phyloP scores from a whole-genome alignment of 2,797 vertebrate species.

The Myoxocephalus aenaeus region DNA sequence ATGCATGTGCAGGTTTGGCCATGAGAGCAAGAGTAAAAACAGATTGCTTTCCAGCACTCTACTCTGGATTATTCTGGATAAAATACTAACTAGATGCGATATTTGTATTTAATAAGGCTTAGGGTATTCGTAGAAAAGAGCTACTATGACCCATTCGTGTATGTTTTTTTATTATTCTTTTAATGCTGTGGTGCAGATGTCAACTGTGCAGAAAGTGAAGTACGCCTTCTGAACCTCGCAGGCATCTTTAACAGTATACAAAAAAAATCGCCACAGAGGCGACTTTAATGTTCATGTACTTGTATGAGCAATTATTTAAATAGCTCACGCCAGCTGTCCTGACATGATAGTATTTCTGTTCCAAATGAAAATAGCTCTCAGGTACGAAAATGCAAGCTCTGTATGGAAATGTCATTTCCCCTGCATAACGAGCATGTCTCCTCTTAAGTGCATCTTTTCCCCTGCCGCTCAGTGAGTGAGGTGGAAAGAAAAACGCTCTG shows the following conservation, averaged over 20 bases:
- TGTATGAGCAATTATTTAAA: constrained; percentile 18
- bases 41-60: constrained; percentile 6
- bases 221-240: not conserved
- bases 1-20: constrained; percentile 25
- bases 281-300: constrained; percentile 22
- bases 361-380: constrained; percentile 50
- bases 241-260: not conserved
- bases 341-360: constrained; percentile 41
- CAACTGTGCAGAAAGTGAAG: not conserved
- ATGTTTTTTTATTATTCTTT: not conserved
- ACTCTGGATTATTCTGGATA: constrained; percentile 1
- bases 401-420: constrained; percentile 72
- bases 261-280: not conserved
- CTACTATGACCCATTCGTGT: not conserved
- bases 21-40: constrained; percentile 16
- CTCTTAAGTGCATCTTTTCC: constrained; percentile 48
- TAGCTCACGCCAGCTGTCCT: constrained; percentile 15
- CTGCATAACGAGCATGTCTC: constrained; percentile 35
- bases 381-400: constrained; percentile 52
- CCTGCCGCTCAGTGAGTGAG: constrained; percentile 21
- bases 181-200: not conserved
- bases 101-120: not conserved
- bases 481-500: not conserved
- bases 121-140: not conserved
- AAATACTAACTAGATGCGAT: not conserved